Conservation (phyloP, 2,797 vertebrate species). For the Hybognathus amarus region DNA sequence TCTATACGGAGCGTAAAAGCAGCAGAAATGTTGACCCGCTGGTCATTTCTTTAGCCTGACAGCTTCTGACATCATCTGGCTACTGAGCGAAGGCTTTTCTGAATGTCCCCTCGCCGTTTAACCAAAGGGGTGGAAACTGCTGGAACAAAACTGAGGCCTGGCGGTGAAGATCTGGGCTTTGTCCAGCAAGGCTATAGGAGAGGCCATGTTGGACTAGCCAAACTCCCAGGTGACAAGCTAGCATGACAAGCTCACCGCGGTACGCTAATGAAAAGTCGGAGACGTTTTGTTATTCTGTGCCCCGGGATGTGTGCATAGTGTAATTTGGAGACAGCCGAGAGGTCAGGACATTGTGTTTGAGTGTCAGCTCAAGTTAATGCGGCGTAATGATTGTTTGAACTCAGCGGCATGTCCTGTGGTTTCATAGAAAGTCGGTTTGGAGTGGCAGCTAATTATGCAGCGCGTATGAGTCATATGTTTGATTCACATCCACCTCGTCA, state of each 20-base stretch:
- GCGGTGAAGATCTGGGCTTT: slow-evolving; percentile 66
- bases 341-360: slow-evolving; percentile 76
- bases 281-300: slow-evolving; percentile 74
- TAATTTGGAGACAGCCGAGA: slow-evolving; percentile 81
- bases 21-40: slow-evolving; percentile 49
- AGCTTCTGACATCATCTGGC: slow-evolving; percentile 74
- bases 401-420: slow-evolving; percentile 70
- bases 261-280: slow-evolving; percentile 75
- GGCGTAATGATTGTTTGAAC: slow-evolving; percentile 70
- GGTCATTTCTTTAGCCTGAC: slow-evolving; percentile 74
- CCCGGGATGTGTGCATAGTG: slow-evolving; percentile 76
- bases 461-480: slow-evolving; percentile 48
- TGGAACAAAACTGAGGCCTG: slow-evolving; percentile 66
- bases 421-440: slow-evolving; percentile 48
- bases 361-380: slow-evolving; percentile 73
- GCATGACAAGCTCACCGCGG: slow-evolving; percentile 75
- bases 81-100: slow-evolving; percentile 64
- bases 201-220: slow-evolving; percentile 71
- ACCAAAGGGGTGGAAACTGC: slow-evolving; percentile 40
- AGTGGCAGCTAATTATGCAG: slow-evolving; percentile 50
- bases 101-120: slow-evolving; percentile 55
- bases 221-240: slow-evolving; percentile 78
- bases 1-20: no score
- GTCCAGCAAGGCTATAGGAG: slow-evolving; percentile 64
- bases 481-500: slow-evolving; percentile 23